Evolutionary conservation across 2,113 vertebrate species (phyloP).

Genomic region (Ctenodactylus gundi): DNA sequence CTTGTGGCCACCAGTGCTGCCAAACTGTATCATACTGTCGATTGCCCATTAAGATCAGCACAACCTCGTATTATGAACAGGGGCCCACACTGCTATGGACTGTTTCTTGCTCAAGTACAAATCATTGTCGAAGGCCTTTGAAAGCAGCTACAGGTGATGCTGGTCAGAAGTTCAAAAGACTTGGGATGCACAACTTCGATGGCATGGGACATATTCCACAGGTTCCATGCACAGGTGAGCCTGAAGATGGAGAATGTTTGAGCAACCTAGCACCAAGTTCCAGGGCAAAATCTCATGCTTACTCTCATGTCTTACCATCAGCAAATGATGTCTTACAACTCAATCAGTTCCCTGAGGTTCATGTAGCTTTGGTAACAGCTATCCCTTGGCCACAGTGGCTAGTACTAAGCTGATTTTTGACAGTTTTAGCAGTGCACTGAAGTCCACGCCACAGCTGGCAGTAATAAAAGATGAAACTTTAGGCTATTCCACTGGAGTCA

Average conservation of each 20-base stretch:
- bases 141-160: background rate
- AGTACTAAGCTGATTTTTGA: background rate
- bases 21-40: background rate
- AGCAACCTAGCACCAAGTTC: background rate
- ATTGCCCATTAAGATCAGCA: background rate
- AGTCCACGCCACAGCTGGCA: background rate
- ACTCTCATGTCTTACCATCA: background rate
- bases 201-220: background rate
- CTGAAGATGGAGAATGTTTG: background rate
- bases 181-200: too few relatives aligned
- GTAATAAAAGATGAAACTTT: background rate
- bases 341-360: background rate
- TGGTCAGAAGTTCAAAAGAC: background rate
- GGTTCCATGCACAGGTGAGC: background rate
- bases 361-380: too few relatives aligned
- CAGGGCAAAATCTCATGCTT: background rate
- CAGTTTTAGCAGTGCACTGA: background rate
- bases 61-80: background rate
- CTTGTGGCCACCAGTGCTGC: background rate
- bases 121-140: background rate
- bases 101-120: background rate
- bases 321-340: background rate
- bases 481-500: background rate
- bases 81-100: background rate
- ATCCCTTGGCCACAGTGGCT: background rate